Conservation (phyloP, 2,888 invertebrate genomes). For the Clostera curtula region DNA sequence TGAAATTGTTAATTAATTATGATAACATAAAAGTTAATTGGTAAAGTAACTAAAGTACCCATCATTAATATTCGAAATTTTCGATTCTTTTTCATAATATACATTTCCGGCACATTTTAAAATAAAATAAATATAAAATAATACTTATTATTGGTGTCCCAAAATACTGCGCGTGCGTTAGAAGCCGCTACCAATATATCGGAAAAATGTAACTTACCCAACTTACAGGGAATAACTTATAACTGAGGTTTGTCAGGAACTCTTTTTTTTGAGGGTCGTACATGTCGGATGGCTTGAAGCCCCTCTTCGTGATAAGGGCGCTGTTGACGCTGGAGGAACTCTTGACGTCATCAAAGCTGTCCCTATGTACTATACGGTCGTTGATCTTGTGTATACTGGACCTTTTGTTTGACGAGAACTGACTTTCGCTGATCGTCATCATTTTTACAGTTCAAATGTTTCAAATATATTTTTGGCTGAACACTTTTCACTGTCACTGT, state of each 20-base stretch:
- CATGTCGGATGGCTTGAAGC: conserved; percentile 90
- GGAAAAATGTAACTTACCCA: conserved; percentile 78
- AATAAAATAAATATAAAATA: conserved; percentile 18
- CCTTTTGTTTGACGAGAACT: conserved; percentile 69
- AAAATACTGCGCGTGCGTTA: conserved; percentile 44
- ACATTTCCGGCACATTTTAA: conserved; percentile 10
- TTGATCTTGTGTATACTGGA: conserved; percentile 67
- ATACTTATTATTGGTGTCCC: conserved; percentile 33
- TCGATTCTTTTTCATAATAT: too few species aligned
- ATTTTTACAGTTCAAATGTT: conserved; percentile 34
- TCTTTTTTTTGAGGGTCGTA: conserved; percentile 87
- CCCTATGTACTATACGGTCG: conserved; percentile 61
- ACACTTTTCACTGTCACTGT: conserved; percentile 18
- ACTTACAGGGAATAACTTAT: conserved; percentile 87
- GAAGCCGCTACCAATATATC: conserved; percentile 35
- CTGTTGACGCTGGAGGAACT: conserved; percentile 71
- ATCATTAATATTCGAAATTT: too few species aligned
- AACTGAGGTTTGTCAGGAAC: conserved; percentile 86
- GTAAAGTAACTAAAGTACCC: too few species aligned
- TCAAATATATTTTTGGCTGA: conserved; percentile 6
- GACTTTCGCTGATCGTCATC: conserved; percentile 73
- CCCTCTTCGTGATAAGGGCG: conserved; percentile 80
- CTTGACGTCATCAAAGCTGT: conserved; percentile 65
- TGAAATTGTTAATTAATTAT: too few species aligned
- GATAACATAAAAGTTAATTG: too few species aligned